Percentiles rank a stretch among this genome's conserved stretches.
Conservation (phyloP, 2,113 vertebrate species). For the Atractosteus spatula region DNA sequence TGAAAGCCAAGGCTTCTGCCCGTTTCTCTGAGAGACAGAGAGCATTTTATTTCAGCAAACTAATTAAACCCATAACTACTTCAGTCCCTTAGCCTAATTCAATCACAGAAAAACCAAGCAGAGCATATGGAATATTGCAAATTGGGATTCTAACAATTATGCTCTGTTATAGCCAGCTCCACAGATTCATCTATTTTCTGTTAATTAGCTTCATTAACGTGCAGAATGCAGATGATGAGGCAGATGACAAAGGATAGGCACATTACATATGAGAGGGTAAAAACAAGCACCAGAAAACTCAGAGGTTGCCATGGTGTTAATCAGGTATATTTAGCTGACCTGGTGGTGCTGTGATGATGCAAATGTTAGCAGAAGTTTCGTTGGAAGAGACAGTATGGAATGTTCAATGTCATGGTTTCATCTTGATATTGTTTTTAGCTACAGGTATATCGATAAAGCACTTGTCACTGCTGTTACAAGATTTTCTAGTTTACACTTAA, state of each 20-base stretch:
- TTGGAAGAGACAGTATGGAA: no score
- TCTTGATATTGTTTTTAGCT: no score
- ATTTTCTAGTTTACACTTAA: no score
- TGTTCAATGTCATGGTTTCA: no score
- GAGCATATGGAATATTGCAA: conserved; percentile 45
- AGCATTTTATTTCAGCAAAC: conserved; percentile 46
- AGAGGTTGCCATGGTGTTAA: no score
- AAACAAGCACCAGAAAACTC: not conserved
- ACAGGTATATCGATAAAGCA: no score
- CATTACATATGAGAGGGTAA: conserved; percentile 7
- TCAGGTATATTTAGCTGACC: no score
- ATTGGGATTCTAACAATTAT: conserved; percentile 42
- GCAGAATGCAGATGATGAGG: conserved; percentile 36
- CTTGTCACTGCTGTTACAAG: no score
- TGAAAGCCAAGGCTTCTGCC: no score
- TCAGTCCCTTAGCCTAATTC: conserved; percentile 46
- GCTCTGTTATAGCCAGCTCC: conserved; percentile 23
- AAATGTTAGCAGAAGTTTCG: no score
- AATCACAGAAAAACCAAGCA: conserved; percentile 39
- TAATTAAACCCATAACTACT: conserved; percentile 47
- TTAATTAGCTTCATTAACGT: conserved; percentile 51
- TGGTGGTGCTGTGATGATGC: no score
- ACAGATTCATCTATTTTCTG: conserved; percentile 25
- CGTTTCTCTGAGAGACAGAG: conserved; percentile 45
- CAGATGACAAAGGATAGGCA: conserved; percentile 26